phyloP scores from a whole-genome alignment of 2,113 vertebrate species.

The Mesitornis unicolor region DNA sequence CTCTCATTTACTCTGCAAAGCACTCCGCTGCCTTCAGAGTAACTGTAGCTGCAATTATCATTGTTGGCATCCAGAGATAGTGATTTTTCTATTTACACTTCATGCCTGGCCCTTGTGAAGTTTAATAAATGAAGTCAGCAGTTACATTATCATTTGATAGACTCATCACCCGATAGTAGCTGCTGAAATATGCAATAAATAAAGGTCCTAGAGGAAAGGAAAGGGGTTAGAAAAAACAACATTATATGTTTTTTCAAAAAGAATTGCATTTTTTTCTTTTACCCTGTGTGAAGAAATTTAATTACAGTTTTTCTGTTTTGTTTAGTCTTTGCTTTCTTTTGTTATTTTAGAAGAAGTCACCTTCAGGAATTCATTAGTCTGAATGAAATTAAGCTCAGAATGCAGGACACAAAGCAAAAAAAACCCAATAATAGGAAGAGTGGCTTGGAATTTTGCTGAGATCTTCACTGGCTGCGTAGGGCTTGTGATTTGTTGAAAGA shows the following conservation, averaged over 20 bases:
- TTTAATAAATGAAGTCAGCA: conserved; percentile 64
- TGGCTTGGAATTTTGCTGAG: neutral
- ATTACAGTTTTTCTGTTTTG: neutral
- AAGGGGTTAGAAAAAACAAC: neutral
- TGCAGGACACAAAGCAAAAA: neutral
- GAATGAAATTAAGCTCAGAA: neutral
- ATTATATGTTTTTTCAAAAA: neutral
- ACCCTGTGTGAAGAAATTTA: neutral
- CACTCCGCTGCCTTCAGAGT: neutral
- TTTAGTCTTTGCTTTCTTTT: neutral
- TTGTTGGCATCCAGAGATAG: conserved; percentile 49
- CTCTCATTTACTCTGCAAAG: conserved; percentile 46
- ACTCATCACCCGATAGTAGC: neutral
- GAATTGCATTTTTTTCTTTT: neutral
- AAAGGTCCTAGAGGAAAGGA: neutral
- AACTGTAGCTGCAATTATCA: conserved; percentile 58
- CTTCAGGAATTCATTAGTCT: neutral
- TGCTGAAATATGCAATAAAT: conserved; percentile 48
- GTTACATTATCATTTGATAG: conserved; percentile 57
- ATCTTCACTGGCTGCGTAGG: neutral
- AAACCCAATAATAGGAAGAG: neutral
- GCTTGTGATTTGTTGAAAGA: neutral
- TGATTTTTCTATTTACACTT: conserved; percentile 60
- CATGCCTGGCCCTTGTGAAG: conserved; percentile 32
- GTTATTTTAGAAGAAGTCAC: neutral